Evolutionary conservation across 2,797 vertebrate species (phyloP).

Genomic region (Sebastes vulpes): DNA sequence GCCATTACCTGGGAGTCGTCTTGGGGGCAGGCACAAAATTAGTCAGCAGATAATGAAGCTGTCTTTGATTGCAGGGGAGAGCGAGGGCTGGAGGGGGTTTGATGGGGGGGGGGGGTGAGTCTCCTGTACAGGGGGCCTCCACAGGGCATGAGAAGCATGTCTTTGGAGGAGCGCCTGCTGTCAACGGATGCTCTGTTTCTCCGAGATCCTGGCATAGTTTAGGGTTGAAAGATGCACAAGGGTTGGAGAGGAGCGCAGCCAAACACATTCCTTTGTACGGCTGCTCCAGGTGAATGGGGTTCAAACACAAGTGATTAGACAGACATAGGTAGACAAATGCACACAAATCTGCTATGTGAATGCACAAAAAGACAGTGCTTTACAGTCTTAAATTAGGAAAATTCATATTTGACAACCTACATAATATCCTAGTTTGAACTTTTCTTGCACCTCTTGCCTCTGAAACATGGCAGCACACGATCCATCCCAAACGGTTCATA

Average conservation of each 20-base stretch:
- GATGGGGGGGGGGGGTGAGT: conserved; percentile 32
- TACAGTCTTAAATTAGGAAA: neutral
- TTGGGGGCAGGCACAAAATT: conserved; percentile 83
- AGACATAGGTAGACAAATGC: conserved; percentile 2
- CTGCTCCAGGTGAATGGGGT: conserved; percentile 60
- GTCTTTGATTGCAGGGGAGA: conserved; percentile 79
- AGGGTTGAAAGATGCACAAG: conserved; percentile 74
- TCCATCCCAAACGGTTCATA: neutral
- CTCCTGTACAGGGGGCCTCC: conserved; percentile 74
- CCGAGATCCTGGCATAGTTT: conserved; percentile 68
- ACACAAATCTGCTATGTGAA: neutral
- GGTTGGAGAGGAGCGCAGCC: conserved; percentile 50
- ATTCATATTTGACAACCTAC: neutral
- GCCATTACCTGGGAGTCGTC: conserved; percentile 87
- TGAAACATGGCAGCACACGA: neutral
- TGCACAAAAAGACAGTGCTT: neutral
- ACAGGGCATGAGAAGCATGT: conserved; percentile 78
- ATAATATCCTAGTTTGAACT: neutral
- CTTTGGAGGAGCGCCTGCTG: conserved; percentile 80
- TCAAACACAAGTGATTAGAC: conserved; percentile 33
- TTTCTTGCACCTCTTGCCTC: neutral
- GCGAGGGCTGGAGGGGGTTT: conserved; percentile 55
- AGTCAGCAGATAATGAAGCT: conserved; percentile 90
- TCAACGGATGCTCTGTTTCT: conserved; percentile 79
- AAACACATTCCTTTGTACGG: conserved; percentile 68